Conservation (phyloP, 2,113 vertebrate genomes). For the Acanthisitta chloris region DNA sequence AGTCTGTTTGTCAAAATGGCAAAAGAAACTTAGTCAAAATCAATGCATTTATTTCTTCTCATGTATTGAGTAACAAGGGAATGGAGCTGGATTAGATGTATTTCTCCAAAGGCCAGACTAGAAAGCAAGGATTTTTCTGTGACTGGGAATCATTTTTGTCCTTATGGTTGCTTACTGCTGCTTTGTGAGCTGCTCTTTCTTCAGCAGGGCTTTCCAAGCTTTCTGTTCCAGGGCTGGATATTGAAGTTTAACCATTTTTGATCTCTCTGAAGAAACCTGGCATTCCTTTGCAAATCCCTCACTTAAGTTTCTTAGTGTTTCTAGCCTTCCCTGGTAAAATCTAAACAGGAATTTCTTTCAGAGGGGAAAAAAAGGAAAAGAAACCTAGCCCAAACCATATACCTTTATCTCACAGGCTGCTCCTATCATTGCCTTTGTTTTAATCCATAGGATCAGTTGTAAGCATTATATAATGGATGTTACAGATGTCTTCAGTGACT, state of each 20-base stretch:
- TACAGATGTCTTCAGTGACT: not conserved
- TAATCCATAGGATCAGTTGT: not conserved
- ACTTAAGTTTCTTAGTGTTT: not conserved
- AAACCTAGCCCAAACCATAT: not conserved
- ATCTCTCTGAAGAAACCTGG: conserved; percentile 27
- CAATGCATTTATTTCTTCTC: not conserved
- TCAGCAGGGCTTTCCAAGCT: not conserved
- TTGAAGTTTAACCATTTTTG: conserved; percentile 35
- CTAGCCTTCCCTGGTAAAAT: not conserved
- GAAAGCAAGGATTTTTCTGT: not conserved
- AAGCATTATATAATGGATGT: not conserved
- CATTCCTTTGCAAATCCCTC: conserved; percentile 16
- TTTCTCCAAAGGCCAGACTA: not conserved
- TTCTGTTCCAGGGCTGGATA: not conserved
- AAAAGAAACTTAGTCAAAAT: not conserved
- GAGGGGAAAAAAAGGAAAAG: not conserved
- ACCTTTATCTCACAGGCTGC: not conserved
- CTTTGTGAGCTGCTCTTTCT: not conserved
- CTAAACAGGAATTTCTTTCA: not conserved
- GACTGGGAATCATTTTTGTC: not conserved
- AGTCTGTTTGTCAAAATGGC: not conserved
- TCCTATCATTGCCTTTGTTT: not conserved
- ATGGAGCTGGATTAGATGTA: not conserved
- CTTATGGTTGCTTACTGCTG: not conserved
- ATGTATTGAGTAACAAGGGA: accelerated